Percentiles rank a stretch among this genome's conserved stretches.
Evolutionary conservation across 2,113 vertebrate species (phyloP).

Genomic region (Cottus gobio): DNA sequence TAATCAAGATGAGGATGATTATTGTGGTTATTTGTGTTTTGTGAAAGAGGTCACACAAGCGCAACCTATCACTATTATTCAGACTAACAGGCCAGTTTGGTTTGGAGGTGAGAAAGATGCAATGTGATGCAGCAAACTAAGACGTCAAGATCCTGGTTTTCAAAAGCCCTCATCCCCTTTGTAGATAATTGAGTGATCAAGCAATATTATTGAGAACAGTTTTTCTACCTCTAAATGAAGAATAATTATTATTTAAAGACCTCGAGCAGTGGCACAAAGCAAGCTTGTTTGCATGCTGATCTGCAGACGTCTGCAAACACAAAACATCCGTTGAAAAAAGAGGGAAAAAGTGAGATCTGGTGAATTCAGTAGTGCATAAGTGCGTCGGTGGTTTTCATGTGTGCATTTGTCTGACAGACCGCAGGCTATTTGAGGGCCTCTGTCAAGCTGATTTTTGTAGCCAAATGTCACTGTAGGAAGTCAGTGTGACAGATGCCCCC

Average conservation of each 20-base stretch:
- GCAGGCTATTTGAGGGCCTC: slow-evolving; percentile 58
- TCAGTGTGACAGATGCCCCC: slow-evolving; percentile 73
- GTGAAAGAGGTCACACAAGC: slow-evolving; percentile 9
- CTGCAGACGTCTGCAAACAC: slow-evolving; percentile 23
- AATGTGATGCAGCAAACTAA: neutral
- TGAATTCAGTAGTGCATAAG: slow-evolving; percentile 29
- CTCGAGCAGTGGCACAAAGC: slow-evolving; percentile 2
- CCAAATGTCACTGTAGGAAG: slow-evolving; percentile 70
- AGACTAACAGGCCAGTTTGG: slow-evolving; percentile 3
- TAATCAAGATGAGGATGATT: slow-evolving; percentile 43
- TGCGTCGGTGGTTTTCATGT: slow-evolving; percentile 18
- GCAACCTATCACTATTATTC: neutral
- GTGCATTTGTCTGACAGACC: slow-evolving; percentile 47
- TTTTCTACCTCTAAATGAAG: slow-evolving; percentile 19
- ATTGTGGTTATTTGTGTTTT: slow-evolving; percentile 17
- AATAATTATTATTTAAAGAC: slow-evolving; percentile 4
- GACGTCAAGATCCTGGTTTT: neutral
- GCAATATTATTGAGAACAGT: slow-evolving; percentile 3
- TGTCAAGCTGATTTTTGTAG: slow-evolving; percentile 74
- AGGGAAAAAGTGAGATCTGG: slow-evolving; percentile 24
- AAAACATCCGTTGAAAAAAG: slow-evolving; percentile 1
- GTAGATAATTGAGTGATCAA: neutral
- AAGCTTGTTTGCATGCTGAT: slow-evolving; percentile 29
- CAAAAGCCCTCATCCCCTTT: slow-evolving; percentile 6
- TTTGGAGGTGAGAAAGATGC: neutral